Evolutionary conservation across 2,888 invertebrate genomes (phyloP).

Genomic region (Myopa testacea): DNA sequence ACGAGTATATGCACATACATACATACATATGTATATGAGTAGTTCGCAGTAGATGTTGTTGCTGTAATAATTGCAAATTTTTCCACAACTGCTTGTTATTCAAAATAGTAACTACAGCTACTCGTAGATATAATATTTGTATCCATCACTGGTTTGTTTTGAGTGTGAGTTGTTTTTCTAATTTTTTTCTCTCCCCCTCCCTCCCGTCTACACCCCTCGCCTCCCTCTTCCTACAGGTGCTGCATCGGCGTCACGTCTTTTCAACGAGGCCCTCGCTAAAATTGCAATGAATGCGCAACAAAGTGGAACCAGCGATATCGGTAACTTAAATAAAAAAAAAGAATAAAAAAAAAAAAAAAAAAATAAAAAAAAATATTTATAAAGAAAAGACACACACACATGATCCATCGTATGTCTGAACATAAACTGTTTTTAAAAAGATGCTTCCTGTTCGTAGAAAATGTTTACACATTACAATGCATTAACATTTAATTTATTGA

Average conservation of each 20-base stretch:
- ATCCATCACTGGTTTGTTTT: neutral
- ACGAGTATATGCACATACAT: no score
- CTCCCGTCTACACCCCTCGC: no score
- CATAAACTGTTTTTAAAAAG: constrained; percentile 2
- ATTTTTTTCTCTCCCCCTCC: neutral
- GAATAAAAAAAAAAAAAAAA: neutral
- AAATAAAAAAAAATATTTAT: neutral
- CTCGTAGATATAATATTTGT: neutral
- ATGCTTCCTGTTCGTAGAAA: no score
- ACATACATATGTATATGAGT: neutral
- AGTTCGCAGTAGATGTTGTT: neutral
- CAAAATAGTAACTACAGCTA: constrained; percentile 4
- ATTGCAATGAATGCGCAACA: constrained; percentile 90
- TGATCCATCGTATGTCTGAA: neutral
- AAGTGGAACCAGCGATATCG: constrained; percentile 91
- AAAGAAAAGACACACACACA: neutral
- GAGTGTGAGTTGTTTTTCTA: neutral
- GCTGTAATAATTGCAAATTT: neutral
- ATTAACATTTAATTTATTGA: constrained; percentile 19
- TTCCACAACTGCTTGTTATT: constrained; percentile 10
- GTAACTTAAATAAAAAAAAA: constrained; percentile 68
- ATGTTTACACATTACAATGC: neutral
- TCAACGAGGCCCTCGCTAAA: constrained; percentile 89
- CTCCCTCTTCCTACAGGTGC: constrained; percentile 74
- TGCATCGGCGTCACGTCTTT: constrained; percentile 87